Percentiles rank a stretch among this genome's conserved stretches.
Evolutionary conservation across 2,797 vertebrate genomes (phyloP).

Genomic region (Luscinia megarhynchos): DNA sequence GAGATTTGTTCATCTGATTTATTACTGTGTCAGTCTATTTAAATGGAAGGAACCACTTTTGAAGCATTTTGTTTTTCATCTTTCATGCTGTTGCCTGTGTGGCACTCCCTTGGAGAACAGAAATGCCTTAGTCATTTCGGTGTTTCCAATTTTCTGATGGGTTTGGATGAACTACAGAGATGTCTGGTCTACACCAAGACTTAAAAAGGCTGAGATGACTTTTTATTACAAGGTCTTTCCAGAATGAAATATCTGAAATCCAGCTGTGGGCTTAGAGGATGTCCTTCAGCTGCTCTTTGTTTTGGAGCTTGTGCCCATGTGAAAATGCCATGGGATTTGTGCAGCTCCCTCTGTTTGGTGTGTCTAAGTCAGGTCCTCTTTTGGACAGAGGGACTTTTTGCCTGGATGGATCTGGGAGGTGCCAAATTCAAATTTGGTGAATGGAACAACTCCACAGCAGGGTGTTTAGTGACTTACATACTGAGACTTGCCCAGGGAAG

Average conservation of each 20-base stretch:
- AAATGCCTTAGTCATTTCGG: constrained; percentile 18
- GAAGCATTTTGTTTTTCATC: constrained; percentile 46
- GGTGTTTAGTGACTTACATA: not conserved
- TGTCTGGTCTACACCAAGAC: constrained; percentile 39
- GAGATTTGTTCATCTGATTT: constrained; percentile 30
- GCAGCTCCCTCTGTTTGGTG: not conserved
- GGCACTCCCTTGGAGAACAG: not conserved
- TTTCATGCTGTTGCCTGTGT: not conserved
- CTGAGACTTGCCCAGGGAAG: not conserved
- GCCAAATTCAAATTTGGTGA: not conserved
- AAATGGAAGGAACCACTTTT: constrained; percentile 43
- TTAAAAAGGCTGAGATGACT: not conserved
- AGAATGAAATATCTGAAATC: not conserved
- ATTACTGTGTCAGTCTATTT: constrained; percentile 9
- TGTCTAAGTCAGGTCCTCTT: not conserved
- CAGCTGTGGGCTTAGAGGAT: not conserved
- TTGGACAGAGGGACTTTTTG: not conserved
- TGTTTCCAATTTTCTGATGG: constrained; percentile 20
- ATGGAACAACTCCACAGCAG: not conserved
- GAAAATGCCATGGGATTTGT: not conserved
- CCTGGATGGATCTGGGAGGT: not conserved
- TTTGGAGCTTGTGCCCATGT: not conserved
- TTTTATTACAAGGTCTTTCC: constrained; percentile 17
- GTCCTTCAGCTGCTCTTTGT: not conserved
- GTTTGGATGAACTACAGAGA: constrained; percentile 35